phyloP scores from a whole-genome alignment of 1,140 invertebrate genomes.

The Drosophila bipectinata region DNA sequence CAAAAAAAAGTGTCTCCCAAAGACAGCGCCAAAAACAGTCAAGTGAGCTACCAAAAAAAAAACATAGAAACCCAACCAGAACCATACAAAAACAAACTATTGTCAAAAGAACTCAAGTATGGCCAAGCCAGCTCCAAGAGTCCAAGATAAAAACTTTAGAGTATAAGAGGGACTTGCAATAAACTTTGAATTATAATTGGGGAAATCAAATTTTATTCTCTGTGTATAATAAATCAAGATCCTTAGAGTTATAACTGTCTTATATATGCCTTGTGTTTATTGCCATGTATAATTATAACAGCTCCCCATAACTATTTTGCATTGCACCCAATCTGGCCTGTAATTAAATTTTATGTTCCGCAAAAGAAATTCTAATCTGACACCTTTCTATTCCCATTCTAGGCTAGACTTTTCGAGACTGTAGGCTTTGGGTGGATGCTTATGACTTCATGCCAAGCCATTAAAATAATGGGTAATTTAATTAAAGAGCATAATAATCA shows the following conservation, averaged over 20 bases:
- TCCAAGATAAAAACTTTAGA: not conserved
- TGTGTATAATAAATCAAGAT: too few species aligned
- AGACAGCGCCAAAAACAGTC: slow-evolving; percentile 33
- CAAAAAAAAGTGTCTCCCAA: slow-evolving; percentile 38
- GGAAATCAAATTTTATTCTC: not conserved
- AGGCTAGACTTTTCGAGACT: not conserved
- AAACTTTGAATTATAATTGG: slow-evolving; percentile 8
- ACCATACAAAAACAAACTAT: slow-evolving; percentile 31
- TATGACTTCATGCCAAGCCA: slow-evolving; percentile 24
- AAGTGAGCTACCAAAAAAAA: slow-evolving; percentile 12
- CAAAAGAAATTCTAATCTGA: slow-evolving; percentile 3
- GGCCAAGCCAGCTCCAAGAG: slow-evolving; percentile 17
- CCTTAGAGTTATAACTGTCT: not conserved
- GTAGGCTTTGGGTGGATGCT: slow-evolving; percentile 1
- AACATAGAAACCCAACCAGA: not conserved
- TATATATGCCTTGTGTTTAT: not conserved
- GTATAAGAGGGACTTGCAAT: not conserved
- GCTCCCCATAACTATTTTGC: not conserved
- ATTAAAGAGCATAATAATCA: slow-evolving; percentile 56
- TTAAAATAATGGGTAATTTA: slow-evolving; percentile 64
- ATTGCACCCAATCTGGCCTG: slow-evolving; percentile 3
- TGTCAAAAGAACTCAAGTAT: slow-evolving; percentile 35
- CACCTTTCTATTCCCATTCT: not conserved
- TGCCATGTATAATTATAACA: not conserved
- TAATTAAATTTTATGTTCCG: slow-evolving; percentile 18